Evolutionary conservation across 1,140 invertebrate genomes (phyloP), one percentile per base, ranked within the genome.

Genomic region (Hesperophylax magnus): DNA sequence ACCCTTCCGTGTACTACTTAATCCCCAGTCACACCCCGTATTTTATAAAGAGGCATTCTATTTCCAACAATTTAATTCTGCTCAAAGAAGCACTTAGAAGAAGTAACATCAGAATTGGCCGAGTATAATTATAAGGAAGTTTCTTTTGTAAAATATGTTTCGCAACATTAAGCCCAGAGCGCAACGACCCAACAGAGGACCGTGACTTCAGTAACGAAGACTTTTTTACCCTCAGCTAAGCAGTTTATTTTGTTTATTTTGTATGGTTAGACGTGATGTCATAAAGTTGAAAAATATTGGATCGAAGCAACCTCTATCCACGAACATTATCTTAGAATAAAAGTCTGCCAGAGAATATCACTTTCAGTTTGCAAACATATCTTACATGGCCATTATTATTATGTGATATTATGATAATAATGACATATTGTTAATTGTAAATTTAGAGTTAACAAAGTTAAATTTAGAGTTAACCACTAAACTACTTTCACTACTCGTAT

Each of bases 41-140:
- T 47, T 47, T 47, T 14, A 14, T 47, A 14, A 47, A 47, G 39
- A 3, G 39, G 20, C 39, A 72, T 20, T 27, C 47, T 53, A 53
- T 72, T 27, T 9, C 9, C 14, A 52, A 72, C 52, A 54, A 27
- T 72, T 72, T 72, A 72, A 72, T 72, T 72, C 18, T 54, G 69
- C 22, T 54, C 69, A 54, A 54, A 72, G 20, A 27, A 72, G 69
- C 47, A 72, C 69, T 72, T 72, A 72, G 53, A 72, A 27, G 20
- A 24, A 52, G 69, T 52, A 72, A 72, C 69, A 72, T 72, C 69
- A 72, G 69, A 72, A 72, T 20, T 54, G 69, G 52, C 31, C 56
- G 53, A 72, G 69, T 56, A 54, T 72, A 72, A 72, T 72, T 72
- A 72, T 72, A 72, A 72, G 47, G 69, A 72, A 72, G 69, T 72